Conservation (phyloP, 2,797 vertebrate genomes). For the Gephyroberyx darwinii region DNA sequence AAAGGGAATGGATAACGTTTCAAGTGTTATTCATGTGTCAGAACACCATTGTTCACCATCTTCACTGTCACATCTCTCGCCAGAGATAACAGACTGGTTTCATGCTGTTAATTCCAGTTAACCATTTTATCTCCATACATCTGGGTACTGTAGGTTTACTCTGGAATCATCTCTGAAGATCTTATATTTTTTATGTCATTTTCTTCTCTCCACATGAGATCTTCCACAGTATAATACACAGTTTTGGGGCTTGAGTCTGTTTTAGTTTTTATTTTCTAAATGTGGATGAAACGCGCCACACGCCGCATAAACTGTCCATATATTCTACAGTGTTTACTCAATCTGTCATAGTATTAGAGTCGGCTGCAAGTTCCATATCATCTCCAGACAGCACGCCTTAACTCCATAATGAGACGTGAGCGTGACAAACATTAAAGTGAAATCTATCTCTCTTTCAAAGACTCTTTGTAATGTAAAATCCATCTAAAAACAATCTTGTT, state of each 20-base stretch:
- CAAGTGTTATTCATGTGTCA: not conserved
- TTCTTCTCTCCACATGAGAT: too few species aligned
- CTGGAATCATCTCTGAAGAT: too few species aligned
- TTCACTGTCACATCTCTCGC: conserved; percentile 4
- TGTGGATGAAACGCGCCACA: not conserved
- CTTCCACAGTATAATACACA: too few species aligned
- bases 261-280: not conserved
- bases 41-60: not conserved
- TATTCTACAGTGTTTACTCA: not conserved
- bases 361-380: too few species aligned
- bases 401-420: too few species aligned
- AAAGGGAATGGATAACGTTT: conserved; percentile 5
- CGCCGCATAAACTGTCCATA: too few species aligned
- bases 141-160: not conserved
- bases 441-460: too few species aligned
- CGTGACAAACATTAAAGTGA: too few species aligned
- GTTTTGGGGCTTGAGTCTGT: not conserved
- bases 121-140: not conserved
- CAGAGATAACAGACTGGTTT: not conserved
- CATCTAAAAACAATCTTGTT: too few species aligned
- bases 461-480: too few species aligned
- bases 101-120: not conserved
- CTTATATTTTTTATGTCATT: too few species aligned
- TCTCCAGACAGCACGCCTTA: too few species aligned
- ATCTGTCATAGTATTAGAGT: not conserved